Evolutionary conservation across 2,797 vertebrate genomes (phyloP).

Genomic region (Gadopsis marmoratus): DNA sequence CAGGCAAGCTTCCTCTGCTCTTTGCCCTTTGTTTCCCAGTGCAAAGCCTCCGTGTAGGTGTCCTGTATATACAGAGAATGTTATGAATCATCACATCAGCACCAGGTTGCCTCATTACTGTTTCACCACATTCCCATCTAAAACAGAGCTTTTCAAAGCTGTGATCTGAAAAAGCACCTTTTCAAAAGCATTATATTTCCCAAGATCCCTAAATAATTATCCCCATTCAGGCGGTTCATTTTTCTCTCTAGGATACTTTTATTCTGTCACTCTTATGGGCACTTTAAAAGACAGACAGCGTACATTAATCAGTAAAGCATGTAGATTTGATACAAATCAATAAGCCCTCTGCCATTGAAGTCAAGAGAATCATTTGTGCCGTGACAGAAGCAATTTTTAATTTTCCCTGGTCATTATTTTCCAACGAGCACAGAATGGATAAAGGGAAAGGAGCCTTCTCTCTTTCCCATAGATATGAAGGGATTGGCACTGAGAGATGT

Average conservation of each 20-base stretch:
- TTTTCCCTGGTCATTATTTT: constrained; percentile 1
- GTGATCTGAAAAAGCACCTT: constrained; percentile 1
- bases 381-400: not conserved
- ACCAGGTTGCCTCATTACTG: constrained; percentile 29
- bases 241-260: not conserved
- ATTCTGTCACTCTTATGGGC: not conserved
- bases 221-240: not conserved
- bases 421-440: not conserved
- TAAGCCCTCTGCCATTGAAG: not conserved
- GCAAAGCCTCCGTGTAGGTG: constrained; percentile 53
- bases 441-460: constrained; percentile 20
- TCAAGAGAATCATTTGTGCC: constrained; percentile 4
- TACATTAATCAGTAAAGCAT: constrained; percentile 1
- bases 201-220: constrained; percentile 2
- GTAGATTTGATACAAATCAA: not conserved
- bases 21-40: constrained; percentile 50
- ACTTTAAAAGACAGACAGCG: not conserved
- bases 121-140: constrained; percentile 23
- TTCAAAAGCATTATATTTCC: constrained; percentile 3
- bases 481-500: constrained; percentile 26
- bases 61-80: constrained; percentile 52
- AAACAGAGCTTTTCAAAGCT: constrained; percentile 9
- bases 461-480: constrained; percentile 13
- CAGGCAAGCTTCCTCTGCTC: constrained; percentile 44
- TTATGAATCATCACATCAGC: constrained; percentile 58